phyloP scores from a whole-genome alignment of 1,140 invertebrate species.

The Heterodera carotae region DNA sequence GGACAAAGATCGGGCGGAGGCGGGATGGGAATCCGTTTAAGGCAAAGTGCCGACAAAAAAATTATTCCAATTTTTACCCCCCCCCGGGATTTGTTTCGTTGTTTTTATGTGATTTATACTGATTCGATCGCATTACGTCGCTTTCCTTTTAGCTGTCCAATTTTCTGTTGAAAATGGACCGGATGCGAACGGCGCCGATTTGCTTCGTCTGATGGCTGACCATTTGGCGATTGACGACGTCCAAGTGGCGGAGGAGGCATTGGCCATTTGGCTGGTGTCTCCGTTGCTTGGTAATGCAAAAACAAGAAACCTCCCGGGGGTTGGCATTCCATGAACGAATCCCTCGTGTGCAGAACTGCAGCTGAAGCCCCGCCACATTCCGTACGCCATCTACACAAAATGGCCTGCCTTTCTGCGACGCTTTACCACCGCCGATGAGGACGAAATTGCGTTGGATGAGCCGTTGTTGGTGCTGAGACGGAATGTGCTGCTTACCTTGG shows the following conservation, averaged over 20 bases:
- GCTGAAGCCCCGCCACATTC: conserved; percentile 52
- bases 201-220: conserved; percentile 48
- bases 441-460: conserved; percentile 50
- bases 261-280: conserved; percentile 53
- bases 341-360: conserved; percentile 43
- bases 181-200: conserved; percentile 31
- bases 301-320: too few species aligned
- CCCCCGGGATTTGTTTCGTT: too few species aligned
- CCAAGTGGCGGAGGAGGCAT: conserved; percentile 41
- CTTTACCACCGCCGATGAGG: conserved; percentile 48
- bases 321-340: too few species aligned
- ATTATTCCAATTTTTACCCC: too few species aligned
- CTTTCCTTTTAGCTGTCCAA: conserved; percentile 46
- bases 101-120: too few species aligned
- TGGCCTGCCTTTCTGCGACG: conserved; percentile 49
- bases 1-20: too few species aligned
- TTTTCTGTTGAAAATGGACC: conserved; percentile 45
- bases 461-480: conserved; percentile 48
- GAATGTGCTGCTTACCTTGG: conserved; percentile 47
- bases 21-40: too few species aligned
- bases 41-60: too few species aligned
- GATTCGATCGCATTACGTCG: too few species aligned
- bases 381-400: conserved; percentile 45
- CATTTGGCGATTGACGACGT: conserved; percentile 48
- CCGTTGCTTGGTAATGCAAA: conserved; percentile 45